phyloP scores from a whole-genome alignment of 2,888 invertebrate genomes.

The Drosophila merina region DNA sequence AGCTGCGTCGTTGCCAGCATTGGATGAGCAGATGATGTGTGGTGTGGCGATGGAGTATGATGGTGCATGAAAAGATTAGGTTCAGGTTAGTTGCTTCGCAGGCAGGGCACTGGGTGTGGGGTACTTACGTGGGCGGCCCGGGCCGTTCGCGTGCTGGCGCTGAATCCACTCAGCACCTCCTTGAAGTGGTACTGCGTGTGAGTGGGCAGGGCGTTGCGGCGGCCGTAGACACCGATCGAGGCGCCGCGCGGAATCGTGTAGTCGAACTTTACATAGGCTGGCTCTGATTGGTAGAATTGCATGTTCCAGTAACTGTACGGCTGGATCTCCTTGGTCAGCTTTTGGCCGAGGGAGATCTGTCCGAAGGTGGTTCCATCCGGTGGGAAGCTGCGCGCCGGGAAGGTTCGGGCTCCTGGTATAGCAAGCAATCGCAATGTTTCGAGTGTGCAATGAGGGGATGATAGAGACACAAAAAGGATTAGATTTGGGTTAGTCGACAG shows the following conservation, averaged over 20 bases:
- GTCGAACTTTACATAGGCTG: conserved; percentile 97
- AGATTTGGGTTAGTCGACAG: conserved; percentile 43
- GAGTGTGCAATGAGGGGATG: conserved; percentile 37
- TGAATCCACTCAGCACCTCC: conserved; percentile 95
- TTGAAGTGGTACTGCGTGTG: conserved; percentile 98
- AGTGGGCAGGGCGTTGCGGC: conserved; percentile 96
- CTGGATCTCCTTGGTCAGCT: conserved; percentile 94
- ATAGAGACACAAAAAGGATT: conserved; percentile 42
- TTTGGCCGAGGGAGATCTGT: conserved; percentile 94
- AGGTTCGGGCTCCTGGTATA: conserved; percentile 91
- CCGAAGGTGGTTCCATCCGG: conserved; percentile 96
- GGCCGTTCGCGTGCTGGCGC: conserved; percentile 92
- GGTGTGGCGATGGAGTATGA: conserved; percentile 12
- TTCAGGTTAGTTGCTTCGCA: conserved; percentile 51
- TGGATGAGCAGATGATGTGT: conserved; percentile 7
- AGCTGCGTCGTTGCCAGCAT: conserved; percentile 83
- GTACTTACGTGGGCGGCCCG: conserved; percentile 93
- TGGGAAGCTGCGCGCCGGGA: conserved; percentile 95
- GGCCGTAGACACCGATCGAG: conserved; percentile 96
- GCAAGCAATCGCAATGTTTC: conserved; percentile 9
- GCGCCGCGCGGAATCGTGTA: conserved; percentile 96
- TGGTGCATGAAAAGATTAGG: conserved; percentile 53
- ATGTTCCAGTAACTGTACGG: conserved; percentile 98
- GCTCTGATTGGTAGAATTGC: conserved; percentile 97
- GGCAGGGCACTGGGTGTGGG: background rate